A percentile compares a stretch with the other conserved stretches of the same genome.
phyloP scores from a whole-genome alignment of 2,797 vertebrate species.

The Taeniopygia guttata region DNA sequence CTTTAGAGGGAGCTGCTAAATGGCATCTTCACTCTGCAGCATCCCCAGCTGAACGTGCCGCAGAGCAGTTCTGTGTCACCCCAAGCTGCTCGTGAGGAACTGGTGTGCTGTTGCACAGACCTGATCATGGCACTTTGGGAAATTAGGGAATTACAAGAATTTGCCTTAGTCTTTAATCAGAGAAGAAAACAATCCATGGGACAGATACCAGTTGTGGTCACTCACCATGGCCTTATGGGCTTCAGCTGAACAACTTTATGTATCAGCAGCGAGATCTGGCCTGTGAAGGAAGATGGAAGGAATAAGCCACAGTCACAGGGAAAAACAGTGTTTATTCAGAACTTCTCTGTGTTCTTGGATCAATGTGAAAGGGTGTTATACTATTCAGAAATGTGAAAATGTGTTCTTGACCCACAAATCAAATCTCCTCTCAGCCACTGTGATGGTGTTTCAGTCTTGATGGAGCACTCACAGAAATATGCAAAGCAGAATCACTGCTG shows the following conservation, averaged over 20 bases:
- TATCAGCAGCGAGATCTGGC: neutral
- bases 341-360: neutral
- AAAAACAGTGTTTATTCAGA: neutral
- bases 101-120: neutral
- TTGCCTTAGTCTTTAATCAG: neutral
- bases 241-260: neutral
- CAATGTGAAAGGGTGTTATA: neutral
- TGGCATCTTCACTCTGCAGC: neutral
- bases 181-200: neutral
- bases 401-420: neutral
- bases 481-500: neutral
- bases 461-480: neutral
- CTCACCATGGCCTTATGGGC: neutral
- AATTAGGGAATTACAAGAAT: neutral
- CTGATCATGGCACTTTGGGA: neutral
- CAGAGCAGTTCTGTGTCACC: neutral
- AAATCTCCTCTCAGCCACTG: neutral
- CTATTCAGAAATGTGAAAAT: neutral
- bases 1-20: neutral
- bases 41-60: neutral
- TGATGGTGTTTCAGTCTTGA: neutral
- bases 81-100: neutral
- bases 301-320: neutral
- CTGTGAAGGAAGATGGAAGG: neutral
- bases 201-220: neutral